Evolutionary conservation across 2,113 vertebrate species (phyloP).

Genomic region (Hemiprocne comata): DNA sequence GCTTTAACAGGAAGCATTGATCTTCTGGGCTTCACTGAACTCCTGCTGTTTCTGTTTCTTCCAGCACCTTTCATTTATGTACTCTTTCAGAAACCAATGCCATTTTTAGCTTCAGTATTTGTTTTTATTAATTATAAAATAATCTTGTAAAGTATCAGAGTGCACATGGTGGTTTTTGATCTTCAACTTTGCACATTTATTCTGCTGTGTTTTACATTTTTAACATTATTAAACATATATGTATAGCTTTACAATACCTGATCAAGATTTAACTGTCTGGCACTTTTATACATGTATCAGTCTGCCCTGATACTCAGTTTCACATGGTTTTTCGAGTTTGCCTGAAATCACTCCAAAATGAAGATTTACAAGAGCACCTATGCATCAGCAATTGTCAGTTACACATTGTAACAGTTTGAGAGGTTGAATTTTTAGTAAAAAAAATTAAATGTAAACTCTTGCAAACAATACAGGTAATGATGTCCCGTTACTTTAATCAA

Average conservation of each 20-base stretch:
- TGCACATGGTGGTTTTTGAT: slow-evolving; percentile 66
- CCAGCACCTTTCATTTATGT: slow-evolving; percentile 11
- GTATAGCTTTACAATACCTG: slow-evolving; percentile 79
- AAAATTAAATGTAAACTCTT: slow-evolving; percentile 73
- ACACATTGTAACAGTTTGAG: slow-evolving; percentile 48
- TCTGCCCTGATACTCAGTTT: slow-evolving; percentile 48
- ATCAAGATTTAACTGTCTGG: slow-evolving; percentile 72
- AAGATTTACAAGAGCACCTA: slow-evolving; percentile 69
- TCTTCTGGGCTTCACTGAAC: not conserved
- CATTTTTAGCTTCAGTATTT: slow-evolving; percentile 65
- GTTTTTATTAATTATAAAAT: slow-evolving; percentile 79
- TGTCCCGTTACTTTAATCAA: slow-evolving; percentile 68
- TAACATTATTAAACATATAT: slow-evolving; percentile 75
- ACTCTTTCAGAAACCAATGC: slow-evolving; percentile 65
- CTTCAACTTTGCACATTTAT: slow-evolving; percentile 71
- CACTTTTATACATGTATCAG: slow-evolving; percentile 70
- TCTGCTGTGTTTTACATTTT: slow-evolving; percentile 73
- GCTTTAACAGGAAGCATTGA: not conserved
- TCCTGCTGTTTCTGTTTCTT: not conserved
- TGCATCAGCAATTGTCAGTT: slow-evolving; percentile 37
- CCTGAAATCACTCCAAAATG: slow-evolving; percentile 48
- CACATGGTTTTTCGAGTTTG: slow-evolving; percentile 17
- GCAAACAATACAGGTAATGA: slow-evolving; percentile 64
- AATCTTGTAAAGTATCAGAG: slow-evolving; percentile 70
- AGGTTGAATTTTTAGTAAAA: slow-evolving; percentile 66